Evolutionary conservation across 2,888 invertebrate genomes (phyloP).

Genomic region (Dioctria rufipes): DNA sequence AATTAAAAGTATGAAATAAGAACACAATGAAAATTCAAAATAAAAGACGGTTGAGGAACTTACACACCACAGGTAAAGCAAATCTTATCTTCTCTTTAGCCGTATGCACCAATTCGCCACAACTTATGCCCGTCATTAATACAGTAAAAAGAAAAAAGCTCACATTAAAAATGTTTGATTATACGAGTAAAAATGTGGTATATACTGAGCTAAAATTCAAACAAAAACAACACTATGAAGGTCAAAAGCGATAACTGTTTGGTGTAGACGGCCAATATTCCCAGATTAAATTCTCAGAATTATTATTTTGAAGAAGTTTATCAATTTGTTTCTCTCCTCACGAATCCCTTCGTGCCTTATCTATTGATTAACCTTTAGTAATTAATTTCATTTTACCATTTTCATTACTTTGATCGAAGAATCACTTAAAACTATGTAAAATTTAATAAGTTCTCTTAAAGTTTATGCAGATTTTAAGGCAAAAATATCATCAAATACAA

Average conservation of each 20-base stretch:
- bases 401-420: conserved; percentile 38
- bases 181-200: no score
- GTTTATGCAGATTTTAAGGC: conserved; percentile 62
- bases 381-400: conserved; percentile 30
- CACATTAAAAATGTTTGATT: no score
- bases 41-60: conserved; percentile 66
- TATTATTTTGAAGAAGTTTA: not conserved
- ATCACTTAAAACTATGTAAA: conserved; percentile 48
- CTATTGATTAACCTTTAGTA: conserved; percentile 43
- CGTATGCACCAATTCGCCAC: no score
- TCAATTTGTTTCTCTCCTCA: conserved; percentile 19
- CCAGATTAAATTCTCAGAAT: conserved; percentile 74
- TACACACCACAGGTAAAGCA: conserved; percentile 69
- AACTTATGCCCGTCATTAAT: conserved; percentile 65
- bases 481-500: conserved; percentile 64
- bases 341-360: conserved; percentile 11
- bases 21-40: conserved; percentile 48
- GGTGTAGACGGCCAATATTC: conserved; percentile 64
- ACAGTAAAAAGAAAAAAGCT: no score
- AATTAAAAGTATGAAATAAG: conserved; percentile 17
- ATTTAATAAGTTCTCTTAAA: conserved; percentile 55
- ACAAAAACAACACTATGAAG: no score
- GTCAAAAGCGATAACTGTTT: no score
- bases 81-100: conserved; percentile 66
- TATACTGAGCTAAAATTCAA: no score